These are phyloP conservation scores for Sciurus vulgaris DNA, from an alignment of 2,797 vertebrate species.

Conservation along the genomic window DNA sequence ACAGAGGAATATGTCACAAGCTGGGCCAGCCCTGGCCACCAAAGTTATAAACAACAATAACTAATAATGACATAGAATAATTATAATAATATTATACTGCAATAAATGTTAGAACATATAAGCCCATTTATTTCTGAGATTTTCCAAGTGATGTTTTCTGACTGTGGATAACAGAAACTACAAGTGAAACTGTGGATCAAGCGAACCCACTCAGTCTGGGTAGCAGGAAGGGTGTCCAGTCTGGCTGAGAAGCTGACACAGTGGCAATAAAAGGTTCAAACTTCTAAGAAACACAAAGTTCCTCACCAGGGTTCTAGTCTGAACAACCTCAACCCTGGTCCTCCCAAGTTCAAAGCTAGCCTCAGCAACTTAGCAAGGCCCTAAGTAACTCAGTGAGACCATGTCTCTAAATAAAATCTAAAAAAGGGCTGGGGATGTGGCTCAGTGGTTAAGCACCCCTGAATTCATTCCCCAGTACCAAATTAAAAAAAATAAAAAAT, in stretches of 20 bases:
- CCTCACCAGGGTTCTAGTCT: neutral
- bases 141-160: neutral
- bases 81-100: too few species aligned
- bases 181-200: neutral
- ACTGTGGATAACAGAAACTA: neutral
- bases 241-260: neutral
- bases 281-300: neutral
- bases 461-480: too few species aligned
- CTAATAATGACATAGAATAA: neutral
- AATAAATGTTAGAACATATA: neutral
- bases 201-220: fast-evolving
- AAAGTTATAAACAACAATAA: neutral
- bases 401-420: too few species aligned
- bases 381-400: too few species aligned
- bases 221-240: neutral
- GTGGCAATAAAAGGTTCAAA: neutral
- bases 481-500: too few species aligned
- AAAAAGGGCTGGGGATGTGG: too few species aligned
- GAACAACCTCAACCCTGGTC: too few species aligned
- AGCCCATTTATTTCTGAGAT: neutral
- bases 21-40: neutral
- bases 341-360: neutral
- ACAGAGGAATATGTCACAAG: neutral
- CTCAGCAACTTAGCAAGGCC: too few species aligned
- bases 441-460: too few species aligned